Evolutionary conservation across 2,113 vertebrate genomes (phyloP), one percentile per base, ranked within the genome.

Genomic region (Notechis scutatus): DNA sequence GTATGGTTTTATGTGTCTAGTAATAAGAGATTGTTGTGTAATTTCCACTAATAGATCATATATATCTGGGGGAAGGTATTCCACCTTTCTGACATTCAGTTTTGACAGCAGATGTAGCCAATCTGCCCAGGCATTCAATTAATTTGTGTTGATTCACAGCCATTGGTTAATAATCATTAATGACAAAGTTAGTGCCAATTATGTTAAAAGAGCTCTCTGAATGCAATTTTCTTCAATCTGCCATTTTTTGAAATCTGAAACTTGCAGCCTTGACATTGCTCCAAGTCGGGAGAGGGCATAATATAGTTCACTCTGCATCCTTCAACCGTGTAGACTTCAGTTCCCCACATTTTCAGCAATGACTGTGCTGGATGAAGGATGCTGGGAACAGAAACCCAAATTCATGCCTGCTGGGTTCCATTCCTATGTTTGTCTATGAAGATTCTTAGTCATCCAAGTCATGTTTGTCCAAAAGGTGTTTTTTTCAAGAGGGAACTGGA

Each of bases 101-200:
- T 59, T 59, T 59, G 61, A 87, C 34, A 20, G 10, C 39, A 18
- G 54, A 91, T 59, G 45, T 91, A 42, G 5, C 56, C 21, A 56
- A 69, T 61, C 85, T 21, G 57, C 93, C 93, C 90, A 24, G 21
- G 15, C 10, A 34, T 42, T 2, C 59, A 91, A 91, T 91, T 18
- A 92, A 93, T 91, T 92, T 52, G 92, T 90, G 59, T 92, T 95
- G 61, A 64, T 69, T 93, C 42, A 10, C 57, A 50, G 26, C 45
- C 4, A 10, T 21, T 59, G 54, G 29, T 29, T 57, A 81, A 91
- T 57, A 45, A 50, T 61, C 69, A 56, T 89, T 85, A 90, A 59
- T 45, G 69, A 11, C 69, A 52, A 5, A 85, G 50, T 24, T 69
- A 57, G 12, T 29, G 2, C 39, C 29, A 39, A 55, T 86, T 15